Evolutionary conservation across 2,797 vertebrate genomes (phyloP).

Genomic region (Rhynchonycteris naso): DNA sequence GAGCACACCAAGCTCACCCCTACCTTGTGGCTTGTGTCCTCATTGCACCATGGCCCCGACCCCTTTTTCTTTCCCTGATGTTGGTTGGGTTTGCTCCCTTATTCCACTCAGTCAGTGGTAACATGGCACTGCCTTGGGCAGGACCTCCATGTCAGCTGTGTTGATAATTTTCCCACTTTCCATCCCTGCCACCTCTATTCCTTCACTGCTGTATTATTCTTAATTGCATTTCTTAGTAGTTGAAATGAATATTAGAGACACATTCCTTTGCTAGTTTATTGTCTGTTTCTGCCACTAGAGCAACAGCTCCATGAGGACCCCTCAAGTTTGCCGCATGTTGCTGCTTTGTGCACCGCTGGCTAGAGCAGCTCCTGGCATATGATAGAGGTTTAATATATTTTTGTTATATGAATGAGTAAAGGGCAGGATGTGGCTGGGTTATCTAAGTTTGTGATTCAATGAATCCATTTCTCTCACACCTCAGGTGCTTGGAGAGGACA

Average conservation of each 20-base stretch:
- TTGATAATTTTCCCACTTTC: neutral
- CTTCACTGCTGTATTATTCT: neutral
- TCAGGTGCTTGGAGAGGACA: neutral
- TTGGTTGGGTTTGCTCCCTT: neutral
- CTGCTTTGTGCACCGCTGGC: neutral
- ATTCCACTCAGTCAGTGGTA: neutral
- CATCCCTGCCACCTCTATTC: neutral
- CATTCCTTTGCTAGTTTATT: neutral
- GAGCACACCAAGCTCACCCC: neutral
- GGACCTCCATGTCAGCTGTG: neutral
- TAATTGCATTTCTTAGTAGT: neutral
- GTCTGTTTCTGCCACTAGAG: neutral
- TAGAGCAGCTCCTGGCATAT: neutral
- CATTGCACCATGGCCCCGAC: neutral
- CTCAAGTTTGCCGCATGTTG: neutral
- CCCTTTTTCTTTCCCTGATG: neutral
- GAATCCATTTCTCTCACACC: neutral
- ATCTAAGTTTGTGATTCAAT: neutral
- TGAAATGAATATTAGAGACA: neutral
- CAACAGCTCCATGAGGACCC: neutral
- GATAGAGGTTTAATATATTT: neutral
- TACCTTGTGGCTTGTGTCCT: neutral
- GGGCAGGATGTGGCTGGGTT: no score
- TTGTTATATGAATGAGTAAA: neutral
- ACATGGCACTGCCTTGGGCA: accelerated